Percentiles rank a stretch among this genome's conserved stretches.
phyloP scores from a whole-genome alignment of 1,140 invertebrate genomes.

The Andrena cerasifolii region DNA sequence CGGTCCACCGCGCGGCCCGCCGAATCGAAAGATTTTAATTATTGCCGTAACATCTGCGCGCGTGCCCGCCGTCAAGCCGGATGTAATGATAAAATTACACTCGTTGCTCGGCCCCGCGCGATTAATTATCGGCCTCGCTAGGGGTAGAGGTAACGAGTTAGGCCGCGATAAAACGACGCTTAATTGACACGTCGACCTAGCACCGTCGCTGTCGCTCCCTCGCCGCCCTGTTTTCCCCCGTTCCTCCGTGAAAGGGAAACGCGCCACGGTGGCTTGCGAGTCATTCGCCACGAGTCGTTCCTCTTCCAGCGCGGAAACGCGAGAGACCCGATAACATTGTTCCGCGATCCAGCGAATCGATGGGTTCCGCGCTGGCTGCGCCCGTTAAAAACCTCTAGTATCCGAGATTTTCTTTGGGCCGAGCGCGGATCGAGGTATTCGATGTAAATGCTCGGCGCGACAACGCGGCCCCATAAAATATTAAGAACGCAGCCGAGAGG shows the following conservation, averaged over 20 bases:
- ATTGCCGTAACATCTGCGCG: slow-evolving; percentile 36
- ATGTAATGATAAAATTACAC: slow-evolving; percentile 57
- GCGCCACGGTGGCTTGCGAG: too few relatives aligned
- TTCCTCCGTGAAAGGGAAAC: too few relatives aligned
- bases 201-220: too few relatives aligned
- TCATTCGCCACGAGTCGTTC: too few relatives aligned
- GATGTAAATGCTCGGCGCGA: slow-evolving; percentile 28
- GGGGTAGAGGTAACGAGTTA: neutral
- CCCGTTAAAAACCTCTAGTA: neutral
- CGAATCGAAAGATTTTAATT: slow-evolving; percentile 65
- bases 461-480: slow-evolving; percentile 18
- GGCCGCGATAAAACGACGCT: neutral
- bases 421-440: neutral
- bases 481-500: slow-evolving; percentile 10
- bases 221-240: too few relatives aligned
- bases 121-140: slow-evolving; percentile 45
- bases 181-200: slow-evolving; percentile 5
- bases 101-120: slow-evolving; percentile 36
- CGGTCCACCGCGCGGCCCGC: slow-evolving; percentile 29
- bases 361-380: too few relatives aligned
- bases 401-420: neutral
- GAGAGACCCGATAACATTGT: too few relatives aligned
- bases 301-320: too few relatives aligned
- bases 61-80: slow-evolving; percentile 35
- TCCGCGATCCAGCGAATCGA: too few relatives aligned